Evolutionary conservation across 2,888 invertebrate genomes (phyloP).

Genomic region (Julus scandinavius): DNA sequence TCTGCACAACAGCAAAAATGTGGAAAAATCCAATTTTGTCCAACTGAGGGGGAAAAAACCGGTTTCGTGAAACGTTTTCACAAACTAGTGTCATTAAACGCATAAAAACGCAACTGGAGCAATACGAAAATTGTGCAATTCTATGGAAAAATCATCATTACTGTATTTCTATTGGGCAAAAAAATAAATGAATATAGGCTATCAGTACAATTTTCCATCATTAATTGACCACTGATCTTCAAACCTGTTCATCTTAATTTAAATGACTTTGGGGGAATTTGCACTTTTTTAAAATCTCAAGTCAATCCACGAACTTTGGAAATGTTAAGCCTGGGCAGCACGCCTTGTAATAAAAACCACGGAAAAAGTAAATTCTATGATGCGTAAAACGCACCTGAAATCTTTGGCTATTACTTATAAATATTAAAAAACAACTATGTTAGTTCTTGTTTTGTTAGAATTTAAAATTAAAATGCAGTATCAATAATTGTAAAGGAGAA

Average conservation of each 20-base stretch:
- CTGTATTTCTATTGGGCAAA: neutral
- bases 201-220: neutral
- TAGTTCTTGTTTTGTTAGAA: neutral
- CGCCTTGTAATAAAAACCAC: neutral
- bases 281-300: neutral
- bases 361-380: neutral
- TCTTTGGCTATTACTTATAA: neutral
- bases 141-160: neutral
- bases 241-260: neutral
- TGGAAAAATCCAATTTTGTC: slow-evolving; percentile 21
- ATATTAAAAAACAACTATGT: neutral
- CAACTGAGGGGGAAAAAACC: neutral
- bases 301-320: neutral
- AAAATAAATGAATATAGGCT: neutral
- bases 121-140: neutral
- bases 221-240: neutral
- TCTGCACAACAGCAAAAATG: neutral
- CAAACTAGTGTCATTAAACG: slow-evolving; percentile 20
- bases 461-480: neutral
- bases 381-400: slow-evolving; percentile 24
- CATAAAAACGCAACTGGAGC: slow-evolving; percentile 19
- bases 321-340: neutral
- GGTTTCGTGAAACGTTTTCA: neutral
- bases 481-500: neutral
- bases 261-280: neutral